Evolutionary conservation across 2,888 invertebrate genomes (phyloP).

Genomic region (Drosophila formosana): DNA sequence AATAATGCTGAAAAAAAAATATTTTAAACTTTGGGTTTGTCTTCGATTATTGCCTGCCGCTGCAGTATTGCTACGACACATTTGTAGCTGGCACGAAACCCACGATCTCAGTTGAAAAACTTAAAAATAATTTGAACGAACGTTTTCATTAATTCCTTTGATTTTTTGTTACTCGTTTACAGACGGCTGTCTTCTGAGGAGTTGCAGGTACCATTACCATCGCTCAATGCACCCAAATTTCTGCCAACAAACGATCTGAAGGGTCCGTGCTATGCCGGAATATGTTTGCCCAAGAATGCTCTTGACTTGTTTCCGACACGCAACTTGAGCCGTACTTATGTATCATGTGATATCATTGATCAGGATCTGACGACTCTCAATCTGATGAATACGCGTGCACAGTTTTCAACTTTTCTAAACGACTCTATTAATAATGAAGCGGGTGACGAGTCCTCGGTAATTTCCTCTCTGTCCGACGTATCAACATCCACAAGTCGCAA

Average conservation of each 20-base stretch:
- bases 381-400: conserved; percentile 79
- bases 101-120: no score
- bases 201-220: conserved; percentile 81
- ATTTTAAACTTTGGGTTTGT: no score
- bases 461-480: conserved; percentile 85
- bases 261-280: conserved; percentile 85
- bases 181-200: conserved; percentile 82
- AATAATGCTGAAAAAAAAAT: no score
- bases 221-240: conserved; percentile 83
- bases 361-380: conserved; percentile 83
- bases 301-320: conserved; percentile 84
- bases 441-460: conserved; percentile 84
- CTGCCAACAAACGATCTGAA: conserved; percentile 82
- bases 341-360: conserved; percentile 84
- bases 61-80: no score
- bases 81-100: no score
- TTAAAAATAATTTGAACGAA: neutral
- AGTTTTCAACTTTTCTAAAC: conserved; percentile 74
- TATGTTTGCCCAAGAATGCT: conserved; percentile 85
- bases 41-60: no score
- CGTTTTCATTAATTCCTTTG: neutral
- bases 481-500: conserved; percentile 84
- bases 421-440: conserved; percentile 83
- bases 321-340: conserved; percentile 83
- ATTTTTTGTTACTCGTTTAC: neutral